Base-by-base conservation (phyloP, 2,888 invertebrate species). In the Leptogaster cylindrica region DNA sequence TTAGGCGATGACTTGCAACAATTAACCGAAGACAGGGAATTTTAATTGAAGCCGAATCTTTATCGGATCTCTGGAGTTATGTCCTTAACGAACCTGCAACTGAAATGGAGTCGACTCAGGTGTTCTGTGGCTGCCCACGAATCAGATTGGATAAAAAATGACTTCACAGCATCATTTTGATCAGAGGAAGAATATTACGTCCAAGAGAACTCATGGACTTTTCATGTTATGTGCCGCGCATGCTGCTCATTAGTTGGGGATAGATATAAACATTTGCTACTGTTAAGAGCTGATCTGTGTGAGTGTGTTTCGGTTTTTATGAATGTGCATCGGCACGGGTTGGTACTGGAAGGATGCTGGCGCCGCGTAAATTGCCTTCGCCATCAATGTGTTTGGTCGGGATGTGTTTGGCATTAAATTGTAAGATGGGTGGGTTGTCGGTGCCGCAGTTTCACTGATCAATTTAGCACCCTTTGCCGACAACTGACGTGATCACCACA, bases 311-410 rank as follows among this genome's bases (percentile, higher is more conserved):
- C n/a, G n/a, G 18, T 28, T 27, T 61, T 18, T 61, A 16, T 44
- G 36, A 27, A 23, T 41, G 31, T 44, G 44, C 28, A 44, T 61
- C 23, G 18, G 14, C 18, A 28, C 27, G 41, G 61, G 44, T 61
- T 61, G 28, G 27, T 12, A 44, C 31, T 25, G n/a, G 44, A 61
- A 44, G 61, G 41, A 44, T 41, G 61, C 18, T 61, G 61, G 61
- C 61, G 61, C 61, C 61, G 61, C 41, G 41, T 61, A 61, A 61
- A 61, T 61, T 61, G 61, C 44, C 44, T 61, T 61, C 61, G 61
- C 61, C 44, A 61, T 44, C 61, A 61, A n/a, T n/a, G n/a, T n/a
- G n/a, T 61, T 8, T 44, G 28, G 44, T 31, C 25, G 27, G 61
- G 39, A n/a, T 18, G 41, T 8, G n/a, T 44, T n/a, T 27, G 25